Evolutionary conservation across 92 coral and sea anemone species (phyloP).

Genomic region (Palythoa grandis): DNA sequence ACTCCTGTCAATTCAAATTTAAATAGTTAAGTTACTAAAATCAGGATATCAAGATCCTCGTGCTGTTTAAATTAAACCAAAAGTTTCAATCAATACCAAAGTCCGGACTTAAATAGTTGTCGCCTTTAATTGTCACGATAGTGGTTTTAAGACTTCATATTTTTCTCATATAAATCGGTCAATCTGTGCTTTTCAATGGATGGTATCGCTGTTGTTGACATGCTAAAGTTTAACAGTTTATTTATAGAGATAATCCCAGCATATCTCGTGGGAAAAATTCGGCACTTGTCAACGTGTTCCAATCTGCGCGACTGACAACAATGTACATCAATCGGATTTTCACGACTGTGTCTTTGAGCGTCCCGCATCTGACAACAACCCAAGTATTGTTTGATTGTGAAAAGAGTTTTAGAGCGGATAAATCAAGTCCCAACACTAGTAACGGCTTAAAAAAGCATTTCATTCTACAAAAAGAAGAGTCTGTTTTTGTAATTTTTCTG

Average conservation of each 20-base stretch:
- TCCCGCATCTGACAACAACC: constrained; percentile 35
- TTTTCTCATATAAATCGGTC: constrained; percentile 6
- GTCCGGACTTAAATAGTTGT: neutral
- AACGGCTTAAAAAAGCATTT: neutral
- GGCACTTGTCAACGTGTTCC: constrained; percentile 32
- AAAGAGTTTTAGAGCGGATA: constrained; percentile 29
- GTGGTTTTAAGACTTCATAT: neutral
- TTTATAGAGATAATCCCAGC: constrained; percentile 32
- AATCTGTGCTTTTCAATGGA: constrained; percentile 6
- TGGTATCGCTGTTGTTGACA: constrained; percentile 29
- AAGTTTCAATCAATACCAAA: neutral
- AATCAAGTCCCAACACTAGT: constrained; percentile 4
- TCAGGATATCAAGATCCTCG: neutral
- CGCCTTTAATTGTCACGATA: neutral
- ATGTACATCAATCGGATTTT: constrained; percentile 37
- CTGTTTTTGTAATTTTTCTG: neutral
- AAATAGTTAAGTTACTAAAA: neutral
- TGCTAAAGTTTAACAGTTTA: constrained; percentile 18
- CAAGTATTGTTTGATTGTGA: constrained; percentile 43
- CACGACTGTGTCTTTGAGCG: constrained; percentile 29
- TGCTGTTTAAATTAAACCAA: neutral
- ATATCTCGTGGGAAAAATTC: constrained; percentile 46
- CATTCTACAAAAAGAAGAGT: neutral
- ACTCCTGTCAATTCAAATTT: constrained; percentile 12
- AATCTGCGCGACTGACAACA: constrained; percentile 20